Evolutionary conservation across 2,113 vertebrate species (phyloP).

Genomic region (Macquaria australasica): DNA sequence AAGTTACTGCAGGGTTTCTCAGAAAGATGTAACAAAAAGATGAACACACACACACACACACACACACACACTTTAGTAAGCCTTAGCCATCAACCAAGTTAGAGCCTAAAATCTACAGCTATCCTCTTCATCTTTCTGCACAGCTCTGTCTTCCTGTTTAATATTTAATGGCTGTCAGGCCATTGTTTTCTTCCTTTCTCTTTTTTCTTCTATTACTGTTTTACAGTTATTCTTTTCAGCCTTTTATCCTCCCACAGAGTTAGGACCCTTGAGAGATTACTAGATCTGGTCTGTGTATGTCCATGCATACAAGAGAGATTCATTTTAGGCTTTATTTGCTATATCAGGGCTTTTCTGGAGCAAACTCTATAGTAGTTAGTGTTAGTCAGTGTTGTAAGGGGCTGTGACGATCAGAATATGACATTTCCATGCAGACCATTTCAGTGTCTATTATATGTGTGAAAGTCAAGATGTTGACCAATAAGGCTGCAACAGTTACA

Average conservation of each 20-base stretch:
- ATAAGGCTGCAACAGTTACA: neutral
- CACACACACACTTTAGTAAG: neutral
- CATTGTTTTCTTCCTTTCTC: conserved; percentile 24
- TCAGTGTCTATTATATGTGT: neutral
- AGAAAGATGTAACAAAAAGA: conserved; percentile 32
- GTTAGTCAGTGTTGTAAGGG: neutral
- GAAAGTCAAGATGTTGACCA: neutral
- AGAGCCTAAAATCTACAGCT: conserved; percentile 26
- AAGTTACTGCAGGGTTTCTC: conserved; percentile 12
- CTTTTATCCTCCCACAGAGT: conserved; percentile 27
- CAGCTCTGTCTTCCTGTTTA: neutral
- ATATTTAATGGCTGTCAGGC: conserved; percentile 56
- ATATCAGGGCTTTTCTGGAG: neutral
- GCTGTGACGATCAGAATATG: neutral
- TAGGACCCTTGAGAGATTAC: conserved; percentile 29
- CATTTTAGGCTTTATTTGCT: conserved; percentile 27
- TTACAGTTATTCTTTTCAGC: conserved; percentile 11
- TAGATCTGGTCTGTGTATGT: conserved; percentile 20
- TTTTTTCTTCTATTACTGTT: conserved; percentile 8
- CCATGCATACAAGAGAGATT: neutral
- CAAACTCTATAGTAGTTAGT: neutral
- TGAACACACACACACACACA: neutral
- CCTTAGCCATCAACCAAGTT: conserved; percentile 13
- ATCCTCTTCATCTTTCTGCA: conserved; percentile 22
- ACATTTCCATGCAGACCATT: neutral